These are phyloP conservation scores for Metopolophium dirhodum DNA, from an alignment of 1,140 invertebrate species.

Conservation along the genomic window DNA sequence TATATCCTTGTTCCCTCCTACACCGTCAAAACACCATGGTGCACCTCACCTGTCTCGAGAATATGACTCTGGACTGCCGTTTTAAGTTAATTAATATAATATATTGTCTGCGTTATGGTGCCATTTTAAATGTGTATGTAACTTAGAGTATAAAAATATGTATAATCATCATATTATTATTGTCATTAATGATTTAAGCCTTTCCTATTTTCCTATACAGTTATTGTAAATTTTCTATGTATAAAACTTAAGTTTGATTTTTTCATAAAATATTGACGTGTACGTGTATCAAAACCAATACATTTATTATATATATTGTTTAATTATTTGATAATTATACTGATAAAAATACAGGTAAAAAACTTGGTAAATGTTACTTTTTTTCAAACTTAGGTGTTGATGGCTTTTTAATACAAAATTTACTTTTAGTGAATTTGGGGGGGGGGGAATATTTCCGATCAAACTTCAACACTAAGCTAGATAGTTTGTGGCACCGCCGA, in stretches of 20 bases:
- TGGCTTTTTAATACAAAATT: too few species aligned
- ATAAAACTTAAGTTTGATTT: slow-evolving; percentile 11
- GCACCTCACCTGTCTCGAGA: not conserved
- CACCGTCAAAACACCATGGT: not conserved
- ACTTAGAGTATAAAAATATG: not conserved
- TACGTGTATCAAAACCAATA: not conserved
- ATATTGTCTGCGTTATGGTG: not conserved
- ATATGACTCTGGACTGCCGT: not conserved
- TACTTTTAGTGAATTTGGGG: too few species aligned
- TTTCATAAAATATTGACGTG: not conserved
- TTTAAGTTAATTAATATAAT: not conserved
- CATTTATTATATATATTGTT: not conserved
- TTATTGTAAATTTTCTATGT: slow-evolving; percentile 7
- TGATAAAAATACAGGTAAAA: not conserved
- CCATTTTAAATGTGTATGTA: not conserved
- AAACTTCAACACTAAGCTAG: too few species aligned
- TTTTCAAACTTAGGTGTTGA: too few species aligned
- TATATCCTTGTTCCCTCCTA: not conserved
- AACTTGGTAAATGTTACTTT: too few species aligned
- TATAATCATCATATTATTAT: not conserved
- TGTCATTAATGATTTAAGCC: not conserved
- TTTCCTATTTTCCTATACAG: not conserved
- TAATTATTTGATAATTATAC: not conserved
- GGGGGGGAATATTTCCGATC: too few species aligned
- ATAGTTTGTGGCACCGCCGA: too few species aligned